These are phyloP conservation scores for Hippocampus comes DNA, from an alignment of 2,113 vertebrate genomes.

Conservation along the genomic window DNA sequence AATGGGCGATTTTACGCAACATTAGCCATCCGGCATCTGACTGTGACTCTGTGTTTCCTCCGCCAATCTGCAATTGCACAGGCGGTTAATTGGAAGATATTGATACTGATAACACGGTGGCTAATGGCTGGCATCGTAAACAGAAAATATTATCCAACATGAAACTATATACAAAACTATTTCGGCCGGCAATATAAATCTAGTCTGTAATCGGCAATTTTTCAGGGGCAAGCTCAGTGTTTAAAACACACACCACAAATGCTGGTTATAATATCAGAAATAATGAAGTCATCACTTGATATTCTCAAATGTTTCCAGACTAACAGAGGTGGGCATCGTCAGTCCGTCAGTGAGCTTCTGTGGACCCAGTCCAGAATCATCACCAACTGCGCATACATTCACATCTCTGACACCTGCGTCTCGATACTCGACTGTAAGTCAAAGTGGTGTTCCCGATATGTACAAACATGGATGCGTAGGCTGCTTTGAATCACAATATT, in stretches of 20 bases:
- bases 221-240: too few species aligned
- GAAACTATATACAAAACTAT: neutral
- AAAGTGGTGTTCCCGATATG: neutral
- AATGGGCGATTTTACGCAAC: slow-evolving; percentile 69
- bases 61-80: slow-evolving; percentile 21
- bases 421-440: neutral
- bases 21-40: slow-evolving; percentile 47
- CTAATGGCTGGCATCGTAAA: slow-evolving; percentile 12
- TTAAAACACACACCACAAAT: too few species aligned
- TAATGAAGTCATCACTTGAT: neutral
- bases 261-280: neutral
- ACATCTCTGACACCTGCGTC: neutral
- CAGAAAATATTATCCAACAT: neutral
- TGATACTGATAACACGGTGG: slow-evolving; percentile 45
- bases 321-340: too few species aligned
- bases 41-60: slow-evolving; percentile 40
- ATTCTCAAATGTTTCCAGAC: neutral
- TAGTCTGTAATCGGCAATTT: neutral
- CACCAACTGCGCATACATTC: neutral
- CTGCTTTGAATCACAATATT: neutral
- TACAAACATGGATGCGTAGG: neutral
- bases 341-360: too few species aligned
- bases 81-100: slow-evolving; percentile 58
- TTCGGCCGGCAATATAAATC: neutral
- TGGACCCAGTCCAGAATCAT: neutral